Conservation (phyloP, 1,140 invertebrate species). For the Papilio glaucus region DNA sequence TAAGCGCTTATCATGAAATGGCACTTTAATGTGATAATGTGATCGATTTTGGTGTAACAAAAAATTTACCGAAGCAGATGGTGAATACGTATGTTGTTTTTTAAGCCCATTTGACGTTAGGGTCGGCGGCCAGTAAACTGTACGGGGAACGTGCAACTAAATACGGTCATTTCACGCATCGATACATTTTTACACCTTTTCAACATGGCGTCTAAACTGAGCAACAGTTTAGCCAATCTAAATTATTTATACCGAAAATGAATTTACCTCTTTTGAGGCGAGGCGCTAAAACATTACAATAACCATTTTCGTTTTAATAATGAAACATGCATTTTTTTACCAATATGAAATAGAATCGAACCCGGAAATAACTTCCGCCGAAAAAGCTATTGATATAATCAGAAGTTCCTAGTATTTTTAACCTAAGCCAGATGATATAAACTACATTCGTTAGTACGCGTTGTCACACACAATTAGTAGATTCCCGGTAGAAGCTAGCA, state of each 20-base stretch:
- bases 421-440: no score
- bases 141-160: neutral
- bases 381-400: no score
- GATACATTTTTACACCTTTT: neutral
- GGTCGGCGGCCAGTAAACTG: neutral
- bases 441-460: no score
- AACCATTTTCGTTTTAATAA: no score
- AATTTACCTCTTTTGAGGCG: no score
- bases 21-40: neutral
- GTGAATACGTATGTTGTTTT: neutral
- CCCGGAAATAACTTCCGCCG: no score
- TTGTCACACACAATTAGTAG: neutral
- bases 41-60: conserved; percentile 4
- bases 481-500: neutral
- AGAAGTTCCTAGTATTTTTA: no score
- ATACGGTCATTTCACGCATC: conserved; percentile 11
- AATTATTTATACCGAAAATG: neutral
- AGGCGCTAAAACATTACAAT: no score
- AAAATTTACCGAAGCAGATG: neutral
- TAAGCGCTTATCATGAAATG: no score
- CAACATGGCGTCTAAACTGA: neutral
- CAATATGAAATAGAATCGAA: no score
- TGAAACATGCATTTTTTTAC: no score
- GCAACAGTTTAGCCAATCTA: neutral
- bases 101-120: neutral